Base-by-base conservation (phyloP, 2,113 vertebrate species). In the Cynoglossus semilaevis region DNA sequence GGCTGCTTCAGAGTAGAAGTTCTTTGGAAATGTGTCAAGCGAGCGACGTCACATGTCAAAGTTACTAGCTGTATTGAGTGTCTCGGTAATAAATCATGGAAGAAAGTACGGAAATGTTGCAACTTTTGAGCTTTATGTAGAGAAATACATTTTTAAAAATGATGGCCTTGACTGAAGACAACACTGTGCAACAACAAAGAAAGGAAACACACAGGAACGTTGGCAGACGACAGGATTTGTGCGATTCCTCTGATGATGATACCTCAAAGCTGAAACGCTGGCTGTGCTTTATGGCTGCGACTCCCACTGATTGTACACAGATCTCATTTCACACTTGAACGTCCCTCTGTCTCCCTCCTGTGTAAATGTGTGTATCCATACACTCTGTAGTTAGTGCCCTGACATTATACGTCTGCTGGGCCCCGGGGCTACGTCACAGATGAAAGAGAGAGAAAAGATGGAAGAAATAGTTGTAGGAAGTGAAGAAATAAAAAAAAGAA, bases 261-360 rank as follows among this genome's bases (percentile, higher is more conserved):
- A 84, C 82, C 81, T 85, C 54, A 75, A 80, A 85, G 72, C 81
- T 62, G 58, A 79, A 77, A 71, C 54, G 70, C 77, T 73, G 29
- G 57, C 58, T 67, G 67, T 64, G 63, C 71, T 89, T 85, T 84
- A 85, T 83, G 63, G 74, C 74, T 36, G 34, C 9, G 18, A 76
- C 85, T 85, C 88, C 83, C 83, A 85, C 80, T 85, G 85, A 81
- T 85, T 74, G 74, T 78, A 58, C 50, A 51, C 37, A 68, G 78
- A 87, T 87, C 70, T 90, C 72, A 89, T 89, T 90, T 90, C 87
- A 90, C 88, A 89, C 86, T 82, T 88, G 81, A 89, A 71, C 29
- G 76, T 87, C 50, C 73, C 70, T 73, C 68, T 75, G 44, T 78
- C 66, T 67, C 63, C 50, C 74, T 70, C 72, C 60, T 83, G 55